Percentiles rank a stretch among this genome's conserved stretches.
Conservation (phyloP, 30 jellyfish, hydroid and myxozoan genomes). For the Turritopsis dohrnii region DNA sequence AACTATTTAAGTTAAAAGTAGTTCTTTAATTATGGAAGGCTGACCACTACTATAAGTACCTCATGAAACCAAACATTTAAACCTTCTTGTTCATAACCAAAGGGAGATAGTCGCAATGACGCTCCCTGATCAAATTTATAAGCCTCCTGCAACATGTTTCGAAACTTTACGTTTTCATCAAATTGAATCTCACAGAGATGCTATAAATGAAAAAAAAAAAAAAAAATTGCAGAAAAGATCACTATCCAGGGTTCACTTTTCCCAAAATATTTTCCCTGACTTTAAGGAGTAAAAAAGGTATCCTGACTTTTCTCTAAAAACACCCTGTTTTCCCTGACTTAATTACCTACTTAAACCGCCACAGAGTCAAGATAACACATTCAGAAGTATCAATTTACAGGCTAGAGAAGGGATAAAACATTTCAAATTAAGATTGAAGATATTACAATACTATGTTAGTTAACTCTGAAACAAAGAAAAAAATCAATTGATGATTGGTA, state of each 20-base stretch:
- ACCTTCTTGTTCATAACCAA: conserved; percentile 80
- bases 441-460: too few relatives aligned
- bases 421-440: too few relatives aligned
- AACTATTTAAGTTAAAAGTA: background rate
- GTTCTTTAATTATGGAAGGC: background rate
- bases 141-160: conserved; percentile 58
- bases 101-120: conserved; percentile 63
- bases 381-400: too few relatives aligned
- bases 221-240: background rate
- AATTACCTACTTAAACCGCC: too few relatives aligned
- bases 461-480: too few relatives aligned
- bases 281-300: too few relatives aligned
- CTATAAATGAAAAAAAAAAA: conserved; percentile 20
- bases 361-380: too few relatives aligned
- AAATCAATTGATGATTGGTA: too few relatives aligned
- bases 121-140: conserved; percentile 61
- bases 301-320: too few relatives aligned
- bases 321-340: too few relatives aligned
- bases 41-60: conserved; percentile 24
- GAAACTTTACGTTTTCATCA: conserved; percentile 86
- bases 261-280: background rate
- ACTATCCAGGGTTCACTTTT: background rate
- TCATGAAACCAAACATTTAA: conserved; percentile 75
- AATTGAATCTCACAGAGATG: conserved; percentile 84
- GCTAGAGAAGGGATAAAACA: too few relatives aligned